Evolutionary conservation across 1,140 invertebrate genomes (phyloP).

Genomic region (Trigoniulus corallinus): DNA sequence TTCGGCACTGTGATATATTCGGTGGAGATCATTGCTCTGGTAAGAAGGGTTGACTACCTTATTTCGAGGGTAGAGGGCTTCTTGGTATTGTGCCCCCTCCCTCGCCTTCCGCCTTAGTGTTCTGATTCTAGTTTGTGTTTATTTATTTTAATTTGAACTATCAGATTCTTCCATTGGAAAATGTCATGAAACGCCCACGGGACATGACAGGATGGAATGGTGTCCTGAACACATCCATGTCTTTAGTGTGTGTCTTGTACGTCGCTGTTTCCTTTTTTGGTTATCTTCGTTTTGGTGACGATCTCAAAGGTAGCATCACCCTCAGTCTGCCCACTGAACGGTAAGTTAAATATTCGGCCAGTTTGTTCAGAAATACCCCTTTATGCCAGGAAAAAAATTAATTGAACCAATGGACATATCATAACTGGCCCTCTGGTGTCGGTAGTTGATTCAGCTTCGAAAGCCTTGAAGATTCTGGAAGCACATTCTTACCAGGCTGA

Average conservation of each 20-base stretch:
- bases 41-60: slow-evolving; percentile 26
- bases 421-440: too few species aligned
- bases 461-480: too few species aligned
- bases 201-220: slow-evolving; percentile 77
- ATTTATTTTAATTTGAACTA: slow-evolving; percentile 13
- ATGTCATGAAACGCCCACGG: slow-evolving; percentile 73
- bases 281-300: slow-evolving; percentile 62
- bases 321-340: slow-evolving; percentile 52
- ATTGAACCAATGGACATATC: too few species aligned
- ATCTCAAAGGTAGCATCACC: slow-evolving; percentile 51
- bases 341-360: too few species aligned
- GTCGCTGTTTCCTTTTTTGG: slow-evolving; percentile 73
- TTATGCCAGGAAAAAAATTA: too few species aligned
- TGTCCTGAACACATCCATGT: slow-evolving; percentile 74
- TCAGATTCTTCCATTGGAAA: slow-evolving; percentile 78
- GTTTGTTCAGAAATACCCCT: too few species aligned
- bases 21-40: slow-evolving; percentile 76
- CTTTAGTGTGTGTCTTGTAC: slow-evolving; percentile 59
- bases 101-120: too few species aligned
- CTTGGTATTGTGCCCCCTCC: too few species aligned
- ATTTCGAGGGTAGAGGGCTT: too few species aligned
- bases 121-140: slow-evolving; percentile 1
- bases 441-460: too few species aligned
- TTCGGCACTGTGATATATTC: slow-evolving; percentile 82
- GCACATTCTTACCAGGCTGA: too few species aligned